Conservation (phyloP, 1,140 invertebrate genomes). For the Samia ricini region DNA sequence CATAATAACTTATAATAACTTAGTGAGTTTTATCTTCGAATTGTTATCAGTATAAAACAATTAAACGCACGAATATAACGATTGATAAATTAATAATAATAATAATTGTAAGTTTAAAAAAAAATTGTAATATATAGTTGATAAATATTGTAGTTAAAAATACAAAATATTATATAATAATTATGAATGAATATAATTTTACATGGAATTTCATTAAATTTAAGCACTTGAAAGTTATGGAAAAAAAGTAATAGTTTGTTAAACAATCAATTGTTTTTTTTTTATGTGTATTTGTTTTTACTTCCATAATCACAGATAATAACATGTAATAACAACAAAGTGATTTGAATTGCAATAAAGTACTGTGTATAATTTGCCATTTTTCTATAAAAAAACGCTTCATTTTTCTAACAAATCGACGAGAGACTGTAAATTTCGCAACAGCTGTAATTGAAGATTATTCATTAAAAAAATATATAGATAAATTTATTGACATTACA, state of each 20-base stretch:
- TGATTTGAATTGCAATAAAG: constrained; percentile 49
- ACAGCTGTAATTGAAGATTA: constrained; percentile 73
- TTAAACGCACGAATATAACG: constrained; percentile 52
- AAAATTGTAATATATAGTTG: constrained; percentile 74
- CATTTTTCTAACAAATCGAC: constrained; percentile 23
- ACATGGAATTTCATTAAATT: constrained; percentile 73
- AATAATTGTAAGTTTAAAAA: constrained; percentile 69
- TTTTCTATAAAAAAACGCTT: constrained; percentile 22
- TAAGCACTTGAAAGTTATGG: constrained; percentile 51
- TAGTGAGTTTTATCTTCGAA: too few relatives aligned
- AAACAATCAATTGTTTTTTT: constrained; percentile 9
- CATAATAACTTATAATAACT: too few relatives aligned
- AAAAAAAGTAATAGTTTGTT: constrained; percentile 33
- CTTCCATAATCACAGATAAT: not conserved
- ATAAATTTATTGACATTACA: constrained; percentile 74
- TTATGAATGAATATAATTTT: constrained; percentile 77
- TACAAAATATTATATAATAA: constrained; percentile 72
- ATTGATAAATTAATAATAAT: constrained; percentile 62
- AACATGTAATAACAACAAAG: constrained; percentile 22
- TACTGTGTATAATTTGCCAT: constrained; percentile 53
- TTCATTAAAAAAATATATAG: constrained; percentile 77
- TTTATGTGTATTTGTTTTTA: constrained; percentile 2
- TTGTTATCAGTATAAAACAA: constrained; percentile 30
- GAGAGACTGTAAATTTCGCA: constrained; percentile 59
- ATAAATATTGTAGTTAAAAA: constrained; percentile 73